Percentiles rank a stretch among this genome's conserved stretches.
Conservation (phyloP, 2,113 vertebrate species). For the Capricornis sumatraensis region DNA sequence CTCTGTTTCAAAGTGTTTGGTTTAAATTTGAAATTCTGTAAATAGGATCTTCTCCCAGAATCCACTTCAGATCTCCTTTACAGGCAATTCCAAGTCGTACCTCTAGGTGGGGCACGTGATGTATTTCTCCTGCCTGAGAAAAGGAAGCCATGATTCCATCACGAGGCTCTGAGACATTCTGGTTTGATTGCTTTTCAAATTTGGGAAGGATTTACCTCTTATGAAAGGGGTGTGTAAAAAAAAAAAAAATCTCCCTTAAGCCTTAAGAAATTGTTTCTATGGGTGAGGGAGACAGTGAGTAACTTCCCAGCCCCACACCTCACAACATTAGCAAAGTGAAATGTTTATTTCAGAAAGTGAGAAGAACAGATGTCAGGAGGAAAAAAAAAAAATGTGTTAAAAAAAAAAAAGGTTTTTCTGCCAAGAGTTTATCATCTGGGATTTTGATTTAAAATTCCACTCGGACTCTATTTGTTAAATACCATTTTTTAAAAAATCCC, state of each 20-base stretch:
- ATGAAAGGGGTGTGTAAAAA: not conserved
- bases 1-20: not conserved
- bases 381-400: not conserved
- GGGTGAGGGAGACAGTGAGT: not conserved
- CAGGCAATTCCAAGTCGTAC: not conserved
- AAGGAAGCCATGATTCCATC: not conserved
- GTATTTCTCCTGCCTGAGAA: not conserved
- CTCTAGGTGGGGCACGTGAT: constrained; percentile 14
- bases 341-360: constrained; percentile 44
- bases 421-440: not conserved
- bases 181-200: not conserved
- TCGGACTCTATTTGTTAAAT: not conserved
- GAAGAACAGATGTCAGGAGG: not conserved
- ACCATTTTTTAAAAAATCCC: not conserved
- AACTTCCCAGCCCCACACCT: not conserved
- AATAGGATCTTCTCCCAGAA: not conserved
- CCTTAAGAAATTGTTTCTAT: not conserved
- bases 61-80: not conserved
- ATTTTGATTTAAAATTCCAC: not conserved
- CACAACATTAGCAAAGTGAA: constrained; percentile 25
- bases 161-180: not conserved
- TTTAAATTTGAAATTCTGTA: not conserved
- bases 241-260: not conserved
- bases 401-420: not conserved
- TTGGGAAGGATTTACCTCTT: not conserved